Conservation (phyloP, 1,140 invertebrate species). For the Homarus americanus region DNA sequence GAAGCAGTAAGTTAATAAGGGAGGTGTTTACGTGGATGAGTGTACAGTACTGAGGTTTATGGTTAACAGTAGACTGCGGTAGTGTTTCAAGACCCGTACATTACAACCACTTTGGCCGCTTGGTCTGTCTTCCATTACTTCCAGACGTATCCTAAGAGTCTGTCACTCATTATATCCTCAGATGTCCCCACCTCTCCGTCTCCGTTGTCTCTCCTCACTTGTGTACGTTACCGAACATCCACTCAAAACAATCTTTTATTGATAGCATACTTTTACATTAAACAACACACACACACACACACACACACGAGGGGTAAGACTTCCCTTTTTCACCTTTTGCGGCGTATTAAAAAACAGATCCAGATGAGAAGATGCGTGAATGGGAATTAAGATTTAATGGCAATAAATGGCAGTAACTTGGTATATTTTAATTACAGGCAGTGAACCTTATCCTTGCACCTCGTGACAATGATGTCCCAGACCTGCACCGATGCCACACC, state of each 20-base stretch:
- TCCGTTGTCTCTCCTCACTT: too few relatives aligned
- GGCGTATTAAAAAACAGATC: background rate
- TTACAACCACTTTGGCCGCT: background rate
- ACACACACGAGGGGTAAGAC: too few relatives aligned
- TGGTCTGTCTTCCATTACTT: background rate
- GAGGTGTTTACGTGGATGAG: background rate
- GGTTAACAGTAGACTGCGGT: background rate
- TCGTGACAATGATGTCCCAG: conserved; percentile 43
- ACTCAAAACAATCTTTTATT: too few relatives aligned
- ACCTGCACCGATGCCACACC: conserved; percentile 49
- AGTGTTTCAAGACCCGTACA: background rate
- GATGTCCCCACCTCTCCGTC: background rate
- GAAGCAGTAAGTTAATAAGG: background rate
- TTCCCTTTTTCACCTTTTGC: too few relatives aligned
- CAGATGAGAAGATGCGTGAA: conserved; percentile 14
- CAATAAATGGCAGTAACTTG: background rate
- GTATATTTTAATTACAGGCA: background rate
- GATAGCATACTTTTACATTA: too few relatives aligned
- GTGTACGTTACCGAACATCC: too few relatives aligned
- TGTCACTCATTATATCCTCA: background rate
- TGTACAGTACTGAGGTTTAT: background rate
- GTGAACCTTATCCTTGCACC: conserved; percentile 46
- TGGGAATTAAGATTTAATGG: conserved; percentile 3
- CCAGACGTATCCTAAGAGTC: background rate
- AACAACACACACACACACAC: too few relatives aligned